Evolutionary conservation across 1,140 invertebrate species (phyloP).

Genomic region (Subanguina moxae): DNA sequence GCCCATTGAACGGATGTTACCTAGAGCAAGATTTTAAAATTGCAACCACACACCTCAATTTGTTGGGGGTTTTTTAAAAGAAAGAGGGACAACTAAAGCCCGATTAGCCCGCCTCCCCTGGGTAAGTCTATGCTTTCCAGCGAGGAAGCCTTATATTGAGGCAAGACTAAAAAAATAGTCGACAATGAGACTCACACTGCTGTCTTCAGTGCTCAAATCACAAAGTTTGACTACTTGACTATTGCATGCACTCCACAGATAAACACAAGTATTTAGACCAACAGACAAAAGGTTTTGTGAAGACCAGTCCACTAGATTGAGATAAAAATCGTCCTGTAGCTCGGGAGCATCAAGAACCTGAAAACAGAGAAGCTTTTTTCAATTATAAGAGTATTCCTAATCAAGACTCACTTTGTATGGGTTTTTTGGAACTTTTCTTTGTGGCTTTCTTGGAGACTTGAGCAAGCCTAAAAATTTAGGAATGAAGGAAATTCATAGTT

Average conservation of each 20-base stretch:
- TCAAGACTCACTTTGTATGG: slow-evolving; percentile 47
- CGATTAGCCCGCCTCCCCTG: too few species aligned
- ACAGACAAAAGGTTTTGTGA: slow-evolving; percentile 96
- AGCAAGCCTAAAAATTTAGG: slow-evolving; percentile 19
- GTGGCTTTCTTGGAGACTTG: slow-evolving; percentile 56
- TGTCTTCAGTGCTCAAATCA: slow-evolving; percentile 82
- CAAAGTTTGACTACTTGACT: slow-evolving; percentile 94
- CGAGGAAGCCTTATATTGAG: too few species aligned
- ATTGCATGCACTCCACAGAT: slow-evolving; percentile 97
- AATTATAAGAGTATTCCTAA: slow-evolving; percentile 35
- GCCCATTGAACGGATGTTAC: slow-evolving; percentile 99
- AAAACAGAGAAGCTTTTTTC: slow-evolving; percentile 59
- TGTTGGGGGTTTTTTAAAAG: too few species aligned
- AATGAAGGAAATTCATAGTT: too few species aligned
- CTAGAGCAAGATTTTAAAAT: neutral
- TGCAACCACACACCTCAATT: too few species aligned
- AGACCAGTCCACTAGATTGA: slow-evolving; percentile 99
- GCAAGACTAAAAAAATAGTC: neutral
- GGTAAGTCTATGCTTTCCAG: too few species aligned
- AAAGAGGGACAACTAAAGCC: too few species aligned
- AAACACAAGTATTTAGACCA: slow-evolving; percentile 94
- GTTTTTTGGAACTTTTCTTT: slow-evolving; percentile 58
- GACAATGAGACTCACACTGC: neutral
- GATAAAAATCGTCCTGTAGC: slow-evolving; percentile 96
- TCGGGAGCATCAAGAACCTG: slow-evolving; percentile 94